A percentile compares a stretch with the other conserved stretches of the same genome.
phyloP scores from a whole-genome alignment of 2,797 vertebrate genomes.

The Tapirus indicus region DNA sequence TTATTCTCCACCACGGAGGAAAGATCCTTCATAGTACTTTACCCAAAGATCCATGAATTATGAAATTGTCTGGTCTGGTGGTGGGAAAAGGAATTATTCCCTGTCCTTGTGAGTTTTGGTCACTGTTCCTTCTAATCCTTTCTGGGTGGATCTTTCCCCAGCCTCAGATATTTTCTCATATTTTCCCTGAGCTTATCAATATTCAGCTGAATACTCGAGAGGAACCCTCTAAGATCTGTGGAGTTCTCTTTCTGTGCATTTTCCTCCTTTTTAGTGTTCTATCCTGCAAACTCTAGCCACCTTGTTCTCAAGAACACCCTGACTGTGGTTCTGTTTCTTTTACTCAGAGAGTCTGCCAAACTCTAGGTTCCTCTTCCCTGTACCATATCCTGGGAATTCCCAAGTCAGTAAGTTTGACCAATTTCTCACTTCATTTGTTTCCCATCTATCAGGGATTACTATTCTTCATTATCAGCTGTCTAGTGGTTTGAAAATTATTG shows the following conservation, averaged over 20 bases:
- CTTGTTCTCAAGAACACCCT: neutral
- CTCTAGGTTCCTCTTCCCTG: neutral
- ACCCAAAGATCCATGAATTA: neutral
- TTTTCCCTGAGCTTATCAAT: too few species aligned
- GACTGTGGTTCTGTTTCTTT: neutral
- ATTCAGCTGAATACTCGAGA: neutral
- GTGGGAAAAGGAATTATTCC: neutral
- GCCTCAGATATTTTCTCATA: neutral
- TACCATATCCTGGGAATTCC: neutral
- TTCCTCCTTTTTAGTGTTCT: neutral
- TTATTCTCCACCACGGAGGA: neutral
- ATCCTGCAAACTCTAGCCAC: too few species aligned
- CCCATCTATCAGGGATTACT: neutral
- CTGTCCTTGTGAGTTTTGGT: neutral
- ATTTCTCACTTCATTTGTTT: neutral
- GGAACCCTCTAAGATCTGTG: neutral
- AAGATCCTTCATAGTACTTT: neutral
- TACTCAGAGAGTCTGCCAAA: neutral
- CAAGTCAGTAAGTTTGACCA: neutral
- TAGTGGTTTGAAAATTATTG: neutral
- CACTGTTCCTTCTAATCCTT: neutral
- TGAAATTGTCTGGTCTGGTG: neutral
- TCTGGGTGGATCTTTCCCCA: neutral
- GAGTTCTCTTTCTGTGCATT: neutral
- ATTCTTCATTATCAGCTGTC: neutral